Base-by-base conservation (phyloP, 1,140 invertebrate genomes). In the Neodiprion pinetum region DNA sequence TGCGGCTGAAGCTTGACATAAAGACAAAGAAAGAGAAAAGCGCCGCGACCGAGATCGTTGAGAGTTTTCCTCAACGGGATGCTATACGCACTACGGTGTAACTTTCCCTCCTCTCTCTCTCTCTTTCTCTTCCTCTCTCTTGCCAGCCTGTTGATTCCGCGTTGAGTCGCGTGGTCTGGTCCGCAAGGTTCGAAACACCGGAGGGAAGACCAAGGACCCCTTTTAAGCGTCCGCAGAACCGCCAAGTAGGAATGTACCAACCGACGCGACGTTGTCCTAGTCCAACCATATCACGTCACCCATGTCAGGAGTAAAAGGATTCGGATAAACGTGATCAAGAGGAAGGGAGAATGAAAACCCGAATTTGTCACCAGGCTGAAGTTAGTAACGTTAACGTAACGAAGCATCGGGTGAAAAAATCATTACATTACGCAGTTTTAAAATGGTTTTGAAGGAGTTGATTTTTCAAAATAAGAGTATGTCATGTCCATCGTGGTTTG, bases 91-190 rank as follows among this genome's bases (percentile, higher is more conserved):
- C 53, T 61, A 14, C 53, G 11, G 11, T 17, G 53, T 61, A 12
- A 7, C 53, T 61, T 17, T 61, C 53, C n/a, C n/a, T 61, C 74
- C 71, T 17, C 71, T 75, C 48, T 47, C 53, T 66, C 11, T 53
- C 70, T 7, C 28, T 11, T 7, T 40, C 48, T 72, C 61, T n/a
- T 65, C 48, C 67, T 67, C 48, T 50, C 50, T 70, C 66, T 50
- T 48, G 61, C 49, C 40, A 48, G 12, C 69, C 49, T 28, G 53
- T 68, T 67, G 28, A 7, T 40, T 66, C 21, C 53, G 53, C n/a
- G 28, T 40, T 12, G 53, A 61, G 53, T 61, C 53, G 53, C 53
- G 50, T 53, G 53, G 53, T 40, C 5, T 1, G 5, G 28, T 40
- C 28, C 28, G 28, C 28, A 40, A 40, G 28, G 28, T 40, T 40